Evolutionary conservation across 2,113 vertebrate species (phyloP).

Genomic region (Melanotaenia duboulayi): DNA sequence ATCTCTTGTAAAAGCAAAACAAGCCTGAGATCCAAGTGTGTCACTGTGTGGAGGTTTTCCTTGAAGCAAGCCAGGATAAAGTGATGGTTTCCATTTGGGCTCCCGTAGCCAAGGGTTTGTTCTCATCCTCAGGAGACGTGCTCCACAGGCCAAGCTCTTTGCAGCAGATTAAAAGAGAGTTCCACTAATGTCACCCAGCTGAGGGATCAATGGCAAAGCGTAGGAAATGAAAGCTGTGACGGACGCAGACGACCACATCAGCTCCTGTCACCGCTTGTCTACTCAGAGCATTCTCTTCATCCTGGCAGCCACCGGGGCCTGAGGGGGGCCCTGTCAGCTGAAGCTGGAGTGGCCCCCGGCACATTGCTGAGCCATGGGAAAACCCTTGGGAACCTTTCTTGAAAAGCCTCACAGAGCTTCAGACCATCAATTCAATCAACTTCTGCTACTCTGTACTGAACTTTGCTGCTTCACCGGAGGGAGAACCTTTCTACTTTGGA

Average conservation of each 20-base stretch:
- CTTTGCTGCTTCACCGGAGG: slow-evolving; percentile 16
- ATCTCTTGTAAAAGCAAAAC: slow-evolving; percentile 47
- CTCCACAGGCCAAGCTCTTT: slow-evolving; percentile 69
- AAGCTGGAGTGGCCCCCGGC: slow-evolving; percentile 22
- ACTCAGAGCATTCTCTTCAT: slow-evolving; percentile 50
- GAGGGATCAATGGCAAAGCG: slow-evolving; percentile 65
- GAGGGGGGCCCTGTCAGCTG: slow-evolving; percentile 64
- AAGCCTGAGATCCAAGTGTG: slow-evolving; percentile 40
- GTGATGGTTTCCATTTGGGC: slow-evolving; percentile 61
- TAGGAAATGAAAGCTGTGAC: slow-evolving; percentile 79
- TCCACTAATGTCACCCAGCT: slow-evolving; percentile 70
- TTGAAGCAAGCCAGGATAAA: slow-evolving; percentile 21
- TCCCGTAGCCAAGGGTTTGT: slow-evolving; percentile 50
- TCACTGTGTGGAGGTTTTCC: slow-evolving; percentile 37
- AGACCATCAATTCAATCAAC: slow-evolving; percentile 69
- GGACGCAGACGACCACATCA: slow-evolving; percentile 71
- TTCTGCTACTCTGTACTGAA: slow-evolving; percentile 48
- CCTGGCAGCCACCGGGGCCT: slow-evolving; percentile 63
- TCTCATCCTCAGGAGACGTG: slow-evolving; percentile 55
- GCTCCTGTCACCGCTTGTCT: slow-evolving; percentile 70
- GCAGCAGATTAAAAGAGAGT: slow-evolving; percentile 78
- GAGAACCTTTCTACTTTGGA: slow-evolving; percentile 48
- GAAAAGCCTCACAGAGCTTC: slow-evolving; percentile 46
- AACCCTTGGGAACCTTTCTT: slow-evolving; percentile 50
- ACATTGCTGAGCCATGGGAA: slow-evolving; percentile 49